A percentile compares a stretch with the other conserved stretches of the same genome.
Conservation (phyloP, 2,797 vertebrate genomes). For the Tokudaia tokunoshimensis region DNA sequence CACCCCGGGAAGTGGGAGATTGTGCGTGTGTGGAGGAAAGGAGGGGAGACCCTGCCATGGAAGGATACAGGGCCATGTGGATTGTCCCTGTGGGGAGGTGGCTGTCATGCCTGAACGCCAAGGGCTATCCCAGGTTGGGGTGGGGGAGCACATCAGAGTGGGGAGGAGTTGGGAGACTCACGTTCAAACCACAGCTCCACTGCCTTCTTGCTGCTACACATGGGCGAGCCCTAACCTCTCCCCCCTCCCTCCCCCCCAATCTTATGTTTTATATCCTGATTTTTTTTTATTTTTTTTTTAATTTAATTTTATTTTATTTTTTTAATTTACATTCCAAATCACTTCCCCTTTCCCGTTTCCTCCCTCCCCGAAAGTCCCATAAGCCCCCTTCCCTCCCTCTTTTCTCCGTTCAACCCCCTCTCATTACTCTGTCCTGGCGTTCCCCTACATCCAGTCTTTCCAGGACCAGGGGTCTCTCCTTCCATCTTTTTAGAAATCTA, state of each 20-base stretch:
- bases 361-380: too few relatives aligned
- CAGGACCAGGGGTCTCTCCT: too few relatives aligned
- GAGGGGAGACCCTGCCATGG: background rate
- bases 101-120: background rate
- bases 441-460: too few relatives aligned
- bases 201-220: background rate
- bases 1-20: conserved; percentile 16
- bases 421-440: too few relatives aligned
- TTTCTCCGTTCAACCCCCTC: too few relatives aligned
- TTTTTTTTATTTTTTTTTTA: background rate
- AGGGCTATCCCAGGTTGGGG: background rate
- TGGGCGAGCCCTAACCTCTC: background rate
- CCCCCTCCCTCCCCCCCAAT: too few relatives aligned
- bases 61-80: background rate
- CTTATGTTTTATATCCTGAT: background rate
- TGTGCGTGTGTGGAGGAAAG: background rate
- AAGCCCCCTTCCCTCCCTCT: too few relatives aligned
- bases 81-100: background rate
- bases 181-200: background rate
- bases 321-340: too few relatives aligned
- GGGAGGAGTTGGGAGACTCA: background rate
- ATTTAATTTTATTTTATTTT: too few relatives aligned
- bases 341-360: too few relatives aligned
- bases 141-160: background rate
- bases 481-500: too few relatives aligned